Percentiles rank a stretch among this genome's conserved stretches.
Evolutionary conservation across 2,888 invertebrate species (phyloP).

Genomic region (Sphaerophoria rueppellii): DNA sequence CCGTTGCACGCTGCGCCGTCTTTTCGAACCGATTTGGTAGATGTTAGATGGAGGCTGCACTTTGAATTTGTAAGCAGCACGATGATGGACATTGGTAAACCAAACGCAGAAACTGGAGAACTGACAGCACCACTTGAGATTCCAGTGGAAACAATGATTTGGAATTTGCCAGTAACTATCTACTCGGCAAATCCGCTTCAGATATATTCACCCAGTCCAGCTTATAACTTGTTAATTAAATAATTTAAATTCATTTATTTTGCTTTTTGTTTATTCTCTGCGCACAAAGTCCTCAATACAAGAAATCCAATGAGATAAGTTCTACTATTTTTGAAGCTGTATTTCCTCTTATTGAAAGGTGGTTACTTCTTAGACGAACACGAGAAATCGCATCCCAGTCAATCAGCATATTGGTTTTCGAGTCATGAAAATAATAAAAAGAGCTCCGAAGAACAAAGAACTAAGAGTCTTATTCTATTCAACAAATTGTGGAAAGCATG

Average conservation of each 20-base stretch:
- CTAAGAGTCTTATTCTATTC: no score
- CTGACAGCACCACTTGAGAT: slow-evolving; percentile 94
- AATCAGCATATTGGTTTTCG: no score
- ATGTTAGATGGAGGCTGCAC: slow-evolving; percentile 95
- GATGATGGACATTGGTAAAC: slow-evolving; percentile 84
- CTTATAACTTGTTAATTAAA: slow-evolving; percentile 78
- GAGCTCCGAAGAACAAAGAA: no score
- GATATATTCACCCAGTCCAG: slow-evolving; percentile 86
- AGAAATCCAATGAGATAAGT: no score
- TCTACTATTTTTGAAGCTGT: no score
- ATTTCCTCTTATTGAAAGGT: no score
- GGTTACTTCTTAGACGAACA: no score
- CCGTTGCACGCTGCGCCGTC: slow-evolving; percentile 97
- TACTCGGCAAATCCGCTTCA: slow-evolving; percentile 95
- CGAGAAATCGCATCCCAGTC: no score
- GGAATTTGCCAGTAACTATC: slow-evolving; percentile 97
- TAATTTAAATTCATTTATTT: slow-evolving; percentile 54
- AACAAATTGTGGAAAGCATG: no score
- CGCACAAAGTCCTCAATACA: no score
- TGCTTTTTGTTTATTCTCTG: no score
- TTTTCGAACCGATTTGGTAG: slow-evolving; percentile 95
- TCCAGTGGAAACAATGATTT: slow-evolving; percentile 98
- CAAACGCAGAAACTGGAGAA: slow-evolving; percentile 80
- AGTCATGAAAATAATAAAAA: no score
- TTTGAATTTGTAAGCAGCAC: slow-evolving; percentile 97